Base-by-base conservation (phyloP, 2,888 invertebrate species). In the Himalopsyche kuldschensis region DNA sequence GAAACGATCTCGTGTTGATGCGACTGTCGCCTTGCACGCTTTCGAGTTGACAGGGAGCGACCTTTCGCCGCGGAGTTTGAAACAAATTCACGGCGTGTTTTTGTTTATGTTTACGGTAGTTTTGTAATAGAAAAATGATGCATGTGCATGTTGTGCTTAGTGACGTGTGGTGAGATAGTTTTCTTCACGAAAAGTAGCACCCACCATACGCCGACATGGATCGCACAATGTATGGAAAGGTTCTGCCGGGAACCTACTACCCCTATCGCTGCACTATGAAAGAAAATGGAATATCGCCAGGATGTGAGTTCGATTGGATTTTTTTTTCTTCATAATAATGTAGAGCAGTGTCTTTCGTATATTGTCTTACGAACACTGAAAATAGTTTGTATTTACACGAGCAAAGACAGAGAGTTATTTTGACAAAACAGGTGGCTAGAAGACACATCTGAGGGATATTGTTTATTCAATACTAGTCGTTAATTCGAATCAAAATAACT, bases 151-250 rank as follows among this genome's bases (percentile, higher is more conserved):
- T 1, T 75, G 27, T 31, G 20, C 55, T 55, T 8, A 55, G 55
- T 78, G 78, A 78, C 27, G 81, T 55, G 76, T 46, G 47, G 47
- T 75, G 78, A 69, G 69, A 47, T 41, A 77, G 77, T 47, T n/a
- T 32, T 31, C 75, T n/a, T 3, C 17, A 78, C 24, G 82, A 82
- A 20, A 63, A 31, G 30, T 24, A n/a, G 27, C 20, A 35, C 20
- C 20, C 20, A 20, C n/a, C 30, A 17, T 27, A 17, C 48, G 87
- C 88, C 89, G 90, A 88, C 88, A 96, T 97, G 97, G 97, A 97
- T 93, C 94, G 97, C 89, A 95, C 96, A 90, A 97, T 96, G 96
- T 97, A 97, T 90, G 97, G 97, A 87, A 96, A 96, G 92, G 93
- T 96, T 89, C 94, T 94, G 89, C 96, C 96, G 81, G 96, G 96